Conservation (phyloP, 2,113 vertebrate genomes). For the Apteryx owenii region DNA sequence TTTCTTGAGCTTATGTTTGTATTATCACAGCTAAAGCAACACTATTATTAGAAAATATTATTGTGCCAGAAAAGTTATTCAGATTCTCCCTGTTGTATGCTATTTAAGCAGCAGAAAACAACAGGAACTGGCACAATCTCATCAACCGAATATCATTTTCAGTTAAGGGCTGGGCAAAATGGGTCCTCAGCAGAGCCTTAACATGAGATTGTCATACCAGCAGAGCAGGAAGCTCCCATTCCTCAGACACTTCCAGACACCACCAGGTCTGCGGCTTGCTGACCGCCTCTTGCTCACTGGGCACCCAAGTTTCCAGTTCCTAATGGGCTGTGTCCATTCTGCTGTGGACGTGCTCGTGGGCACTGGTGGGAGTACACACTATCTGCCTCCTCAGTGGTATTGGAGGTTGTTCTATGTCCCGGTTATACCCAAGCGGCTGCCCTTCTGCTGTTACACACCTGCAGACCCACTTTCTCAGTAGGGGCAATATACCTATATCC, state of each 20-base stretch:
- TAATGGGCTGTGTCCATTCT: rapidly evolving
- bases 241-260: rapidly evolving
- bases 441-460: not conserved
- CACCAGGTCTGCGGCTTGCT: no score
- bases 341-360: rapidly evolving
- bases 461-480: not conserved
- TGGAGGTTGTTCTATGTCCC: not conserved
- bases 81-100: not conserved
- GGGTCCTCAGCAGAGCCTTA: not conserved
- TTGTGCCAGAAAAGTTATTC: not conserved
- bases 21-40: not conserved
- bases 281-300: not conserved
- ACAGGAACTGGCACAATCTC: not conserved
- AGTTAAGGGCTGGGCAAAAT: not conserved
- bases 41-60: not conserved
- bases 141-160: rapidly evolving
- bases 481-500: not conserved
- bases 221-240: not conserved
- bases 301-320: not conserved
- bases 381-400: rapidly evolving
- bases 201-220: not conserved
- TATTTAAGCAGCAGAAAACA: not conserved
- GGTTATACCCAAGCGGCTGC: not conserved
- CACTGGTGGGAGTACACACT: not conserved
- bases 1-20: not conserved